These are phyloP conservation scores for Platysternon megacephalum DNA, from an alignment of 2,113 vertebrate species.

Conservation along the genomic window DNA sequence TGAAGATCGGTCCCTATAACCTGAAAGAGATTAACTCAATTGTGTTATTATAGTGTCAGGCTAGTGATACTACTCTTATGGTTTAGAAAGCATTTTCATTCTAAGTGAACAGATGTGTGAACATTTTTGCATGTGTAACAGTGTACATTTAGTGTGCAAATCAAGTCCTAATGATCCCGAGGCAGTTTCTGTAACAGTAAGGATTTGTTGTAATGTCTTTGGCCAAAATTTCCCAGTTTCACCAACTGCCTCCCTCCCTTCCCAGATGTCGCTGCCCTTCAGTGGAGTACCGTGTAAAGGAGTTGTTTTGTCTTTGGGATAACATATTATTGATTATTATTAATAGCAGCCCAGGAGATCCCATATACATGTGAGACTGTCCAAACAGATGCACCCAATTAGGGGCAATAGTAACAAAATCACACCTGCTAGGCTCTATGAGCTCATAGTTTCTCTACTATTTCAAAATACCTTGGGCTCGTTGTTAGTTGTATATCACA, in stretches of 20 bases:
- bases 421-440: fast-evolving
- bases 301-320: not conserved
- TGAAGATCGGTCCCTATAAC: not conserved
- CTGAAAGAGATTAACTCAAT: conserved; percentile 2
- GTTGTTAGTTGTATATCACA: fast-evolving
- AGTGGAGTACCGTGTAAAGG: not conserved
- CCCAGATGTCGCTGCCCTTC: not conserved
- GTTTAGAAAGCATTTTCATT: not conserved
- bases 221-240: not conserved
- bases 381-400: fast-evolving
- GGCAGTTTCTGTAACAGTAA: not conserved
- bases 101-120: not conserved
- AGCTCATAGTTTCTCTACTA: not conserved
- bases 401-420: not conserved
- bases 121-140: not conserved
- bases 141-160: not conserved
- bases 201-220: not conserved
- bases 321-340: not conserved
- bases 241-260: not conserved
- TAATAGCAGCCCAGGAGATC: fast-evolving
- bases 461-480: fast-evolving
- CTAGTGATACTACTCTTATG: not conserved
- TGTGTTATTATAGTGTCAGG: not conserved
- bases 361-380: not conserved
- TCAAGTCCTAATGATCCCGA: not conserved